Base-by-base conservation (phyloP, 2,113 vertebrate species). In the Phoxinus phoxinus region DNA sequence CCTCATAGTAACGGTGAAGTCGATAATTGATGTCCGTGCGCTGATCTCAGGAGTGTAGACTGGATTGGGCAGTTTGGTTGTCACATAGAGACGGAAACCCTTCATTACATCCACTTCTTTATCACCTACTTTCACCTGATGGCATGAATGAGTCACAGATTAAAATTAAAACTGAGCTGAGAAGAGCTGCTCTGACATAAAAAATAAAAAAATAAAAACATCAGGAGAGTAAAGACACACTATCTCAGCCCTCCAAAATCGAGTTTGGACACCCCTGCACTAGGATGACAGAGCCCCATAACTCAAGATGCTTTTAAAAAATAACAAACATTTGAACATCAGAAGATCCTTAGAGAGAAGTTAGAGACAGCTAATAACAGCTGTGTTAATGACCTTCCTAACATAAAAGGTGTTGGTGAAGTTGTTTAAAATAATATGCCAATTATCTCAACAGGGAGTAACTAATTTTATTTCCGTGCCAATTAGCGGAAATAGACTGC, bases 1-100 rank as follows among this genome's bases (percentile, higher is more conserved):
- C 86, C 95, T 96, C 95, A 97, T 95, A 35, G 97, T 99, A 86
- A 99, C 97, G 0, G 97, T 98, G 90, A 99, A 99, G 91, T 99
- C 97, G 27, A 99, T 97, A 86, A 99, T 96, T 82, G 97, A 96
- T 37, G 96, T 97, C 27, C 96, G 96, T 61, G 98, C 97, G 53
- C 96, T 98, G 84, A 99, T 96, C 94, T 99, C 98, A 0, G 97
- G 98, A 46, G 96, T 98, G 46, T 99, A 99, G 6, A 93, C 94
- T 0, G 98, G 98, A 90, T 98, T 99, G 69, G 98, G 95, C 59
- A 99, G 92, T 87, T 98, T 97, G 80, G 97, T 98, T 76, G 98
- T 99, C 79, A 99, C 92, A 83, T 97, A 99, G n/a, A 99, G 95
- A 83, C 91, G 95, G 92, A 99, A 99, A 41, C 96, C 96, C 85